Evolutionary conservation across 1,140 invertebrate species (phyloP), one percentile per base, ranked within the genome.

Genomic region (Lanistes nyassanus): DNA sequence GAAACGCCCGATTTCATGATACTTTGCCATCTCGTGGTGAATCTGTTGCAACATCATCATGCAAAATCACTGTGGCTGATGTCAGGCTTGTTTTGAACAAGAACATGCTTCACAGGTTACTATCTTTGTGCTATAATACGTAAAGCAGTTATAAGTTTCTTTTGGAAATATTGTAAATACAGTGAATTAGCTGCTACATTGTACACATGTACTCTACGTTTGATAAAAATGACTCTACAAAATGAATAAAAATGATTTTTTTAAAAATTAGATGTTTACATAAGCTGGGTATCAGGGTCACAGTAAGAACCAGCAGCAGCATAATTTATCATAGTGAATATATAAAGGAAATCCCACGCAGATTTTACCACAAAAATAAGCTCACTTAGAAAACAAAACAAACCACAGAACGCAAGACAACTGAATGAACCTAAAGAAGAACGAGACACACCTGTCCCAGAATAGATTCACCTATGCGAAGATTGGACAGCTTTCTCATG

Each of bases 1-100:
- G 81, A 92, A 92, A 34, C 92, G 86, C 31, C 91, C 91, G 2
- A 91, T 74, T 83, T 92, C 92, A 80, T 92, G 90, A 81, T 92
- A 92, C 76, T 91, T 90, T 19, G 91, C 90, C 79, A 92, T 82
- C 76, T 92, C 92, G 76, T 92, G 88, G 83, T 92, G 92, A 77
- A 92, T 89, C 89, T 92, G 83, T 64, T 75, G 55, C 37, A 74
- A 64, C 64, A 47, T 23, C 39, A 51, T 37, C 26, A 13, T 31
- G 29, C 37, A 31, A n/a, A 47, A 11, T 29, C 21, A 47, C 23
- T 53, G 53, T 23, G 42, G 26, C 11, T 62, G 31, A 34, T 62
- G 26, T 34, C 58, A 29, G 23, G 31, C 26, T 29, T 69, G 67
- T 70, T 70, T 58, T 23, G 9, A 19, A 56, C 70, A 56, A 34